A percentile compares a stretch with the other conserved stretches of the same genome.
phyloP scores from a whole-genome alignment of 2,888 invertebrate genomes.

The Ormyrus rosae region DNA sequence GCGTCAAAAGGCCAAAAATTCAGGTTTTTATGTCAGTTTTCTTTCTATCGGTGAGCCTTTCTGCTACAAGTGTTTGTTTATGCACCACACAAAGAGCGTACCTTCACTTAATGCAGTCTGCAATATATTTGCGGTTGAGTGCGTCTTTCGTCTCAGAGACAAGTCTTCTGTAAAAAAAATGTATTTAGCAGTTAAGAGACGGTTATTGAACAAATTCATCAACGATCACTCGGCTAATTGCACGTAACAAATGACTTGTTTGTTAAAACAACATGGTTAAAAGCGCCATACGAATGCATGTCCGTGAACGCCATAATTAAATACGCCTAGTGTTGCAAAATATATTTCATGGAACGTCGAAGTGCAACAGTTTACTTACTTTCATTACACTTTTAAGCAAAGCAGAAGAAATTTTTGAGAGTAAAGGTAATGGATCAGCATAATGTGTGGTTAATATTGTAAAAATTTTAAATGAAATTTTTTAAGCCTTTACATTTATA shows the following conservation, averaged over 20 bases:
- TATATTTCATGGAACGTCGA: background rate
- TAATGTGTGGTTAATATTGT: too few relatives aligned
- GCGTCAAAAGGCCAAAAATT: slow-evolving; percentile 33
- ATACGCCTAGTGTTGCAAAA: slow-evolving; percentile 40
- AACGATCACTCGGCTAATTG: slow-evolving; percentile 28
- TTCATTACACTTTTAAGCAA: too few relatives aligned
- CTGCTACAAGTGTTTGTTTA: slow-evolving; percentile 49
- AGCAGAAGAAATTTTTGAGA: too few relatives aligned
- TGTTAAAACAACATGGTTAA: slow-evolving; percentile 2
- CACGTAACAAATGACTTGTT: slow-evolving; percentile 44
- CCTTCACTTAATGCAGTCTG: too few relatives aligned
- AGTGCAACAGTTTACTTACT: too few relatives aligned
- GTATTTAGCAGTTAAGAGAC: too few relatives aligned
- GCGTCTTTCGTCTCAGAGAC: too few relatives aligned
- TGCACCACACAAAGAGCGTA: slow-evolving; percentile 32
- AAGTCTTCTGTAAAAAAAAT: too few relatives aligned
- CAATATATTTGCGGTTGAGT: too few relatives aligned
- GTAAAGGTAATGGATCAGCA: slow-evolving; percentile 14
- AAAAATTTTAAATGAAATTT: background rate
- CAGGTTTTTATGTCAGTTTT: slow-evolving; percentile 43
- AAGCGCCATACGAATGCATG: slow-evolving; percentile 24
- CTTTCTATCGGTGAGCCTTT: slow-evolving; percentile 18
- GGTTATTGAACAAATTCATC: slow-evolving; percentile 2
- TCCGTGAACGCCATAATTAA: slow-evolving; percentile 30
- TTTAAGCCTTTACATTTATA: slow-evolving; percentile 5